A percentile compares a stretch with the other conserved stretches of the same genome.
Conservation (phyloP, 2,888 invertebrate species). For the Sinhomidia bicolor region DNA sequence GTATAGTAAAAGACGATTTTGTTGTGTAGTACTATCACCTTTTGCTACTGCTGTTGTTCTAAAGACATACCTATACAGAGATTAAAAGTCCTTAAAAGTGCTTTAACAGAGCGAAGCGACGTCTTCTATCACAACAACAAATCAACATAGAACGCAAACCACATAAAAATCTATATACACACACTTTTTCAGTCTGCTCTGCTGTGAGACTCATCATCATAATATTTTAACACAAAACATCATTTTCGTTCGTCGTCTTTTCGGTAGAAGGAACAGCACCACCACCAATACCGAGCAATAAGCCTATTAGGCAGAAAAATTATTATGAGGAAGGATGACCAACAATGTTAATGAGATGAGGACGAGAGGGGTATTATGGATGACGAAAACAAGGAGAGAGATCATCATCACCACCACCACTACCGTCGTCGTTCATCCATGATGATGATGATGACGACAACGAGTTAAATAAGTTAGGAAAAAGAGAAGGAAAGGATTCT, state of each 20-base stretch:
- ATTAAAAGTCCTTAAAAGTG: constrained; percentile 7
- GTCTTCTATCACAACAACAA: constrained; percentile 35
- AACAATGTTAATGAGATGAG: not conserved
- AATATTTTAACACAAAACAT: constrained; percentile 46
- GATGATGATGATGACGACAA: constrained; percentile 1
- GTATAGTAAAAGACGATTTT: no score
- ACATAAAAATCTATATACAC: not conserved
- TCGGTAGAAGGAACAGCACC: no score
- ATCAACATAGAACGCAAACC: not conserved
- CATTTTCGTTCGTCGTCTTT: not conserved
- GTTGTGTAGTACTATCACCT: not conserved
- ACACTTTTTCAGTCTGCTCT: not conserved
- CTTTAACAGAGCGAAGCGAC: not conserved
- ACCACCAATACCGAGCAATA: not conserved
- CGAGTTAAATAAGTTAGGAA: not conserved
- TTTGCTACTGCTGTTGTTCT: not conserved
- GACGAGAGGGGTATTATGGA: not conserved
- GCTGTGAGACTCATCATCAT: constrained; percentile 8
- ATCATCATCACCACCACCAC: constrained; percentile 21
- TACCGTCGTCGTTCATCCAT: not conserved
- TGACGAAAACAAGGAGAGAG: not conserved
- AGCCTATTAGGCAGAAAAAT: constrained; percentile 12
- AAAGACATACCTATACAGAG: not conserved
- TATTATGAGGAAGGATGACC: constrained; percentile 48
- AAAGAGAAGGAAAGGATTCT: not conserved